These are phyloP conservation scores for Etia nguti DNA, from an alignment of 2,113 vertebrate genomes.

Conservation along the genomic window DNA sequence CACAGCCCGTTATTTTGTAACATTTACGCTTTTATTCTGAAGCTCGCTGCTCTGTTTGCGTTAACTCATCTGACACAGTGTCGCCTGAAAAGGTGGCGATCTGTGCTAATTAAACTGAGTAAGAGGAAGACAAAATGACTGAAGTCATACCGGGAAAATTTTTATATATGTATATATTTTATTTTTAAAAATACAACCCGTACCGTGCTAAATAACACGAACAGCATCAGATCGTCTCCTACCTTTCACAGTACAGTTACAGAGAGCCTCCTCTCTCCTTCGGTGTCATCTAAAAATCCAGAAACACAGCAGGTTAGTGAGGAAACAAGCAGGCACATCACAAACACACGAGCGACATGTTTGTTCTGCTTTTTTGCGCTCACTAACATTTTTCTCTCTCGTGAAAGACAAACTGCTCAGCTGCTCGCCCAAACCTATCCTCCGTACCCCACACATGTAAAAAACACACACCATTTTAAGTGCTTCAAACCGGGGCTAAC, in stretches of 20 bases:
- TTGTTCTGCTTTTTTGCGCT: not conserved
- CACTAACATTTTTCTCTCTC: not conserved
- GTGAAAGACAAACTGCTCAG: not conserved
- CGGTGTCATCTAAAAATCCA: conserved; percentile 63
- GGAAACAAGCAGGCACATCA: not conserved
- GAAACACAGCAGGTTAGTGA: not conserved
- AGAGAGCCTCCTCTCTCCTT: conserved; percentile 25
- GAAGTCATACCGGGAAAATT: not conserved
- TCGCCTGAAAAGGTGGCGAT: not conserved
- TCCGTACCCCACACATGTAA: not conserved
- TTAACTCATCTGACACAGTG: not conserved
- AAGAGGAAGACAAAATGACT: not conserved
- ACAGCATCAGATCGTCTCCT: not conserved
- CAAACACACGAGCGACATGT: not conserved
- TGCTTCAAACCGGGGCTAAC: not conserved
- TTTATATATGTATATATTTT: not conserved
- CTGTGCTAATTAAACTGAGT: not conserved
- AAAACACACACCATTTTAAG: not conserved
- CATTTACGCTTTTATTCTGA: conserved; percentile 30
- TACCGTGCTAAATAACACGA: not conserved
- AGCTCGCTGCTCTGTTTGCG: not conserved
- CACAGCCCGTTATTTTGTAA: not conserved
- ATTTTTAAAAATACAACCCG: not conserved
- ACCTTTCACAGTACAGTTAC: conserved; percentile 55
- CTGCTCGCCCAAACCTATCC: not conserved